Percentiles rank a stretch among this genome's conserved stretches.
Conservation (phyloP, 2,888 invertebrate species). For the Scaptomyza parva region DNA sequence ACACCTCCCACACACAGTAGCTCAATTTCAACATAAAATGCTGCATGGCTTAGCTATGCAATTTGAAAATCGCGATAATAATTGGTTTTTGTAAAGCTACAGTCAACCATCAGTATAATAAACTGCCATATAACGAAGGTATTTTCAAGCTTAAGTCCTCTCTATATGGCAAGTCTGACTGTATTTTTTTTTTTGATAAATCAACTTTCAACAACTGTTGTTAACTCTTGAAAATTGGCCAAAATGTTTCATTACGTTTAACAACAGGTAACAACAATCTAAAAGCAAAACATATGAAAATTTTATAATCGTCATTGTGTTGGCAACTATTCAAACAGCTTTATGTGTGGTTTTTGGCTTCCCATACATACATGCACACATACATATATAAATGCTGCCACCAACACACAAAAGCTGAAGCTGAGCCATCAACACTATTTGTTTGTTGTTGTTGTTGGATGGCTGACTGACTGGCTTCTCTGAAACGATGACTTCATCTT, state of each 20-base stretch:
- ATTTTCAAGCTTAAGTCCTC: no score
- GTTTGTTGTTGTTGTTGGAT: conserved; percentile 28
- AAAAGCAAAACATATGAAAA: no score
- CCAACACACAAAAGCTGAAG: conserved; percentile 26
- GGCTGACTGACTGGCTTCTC: conserved; percentile 14
- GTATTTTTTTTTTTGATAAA: no score
- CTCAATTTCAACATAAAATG: neutral
- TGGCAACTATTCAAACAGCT: conserved; percentile 28
- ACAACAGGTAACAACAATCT: no score
- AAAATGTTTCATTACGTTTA: no score
- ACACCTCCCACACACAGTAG: conserved; percentile 4
- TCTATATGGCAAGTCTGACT: no score
- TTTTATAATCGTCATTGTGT: no score
- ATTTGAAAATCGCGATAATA: neutral
- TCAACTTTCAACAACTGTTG: no score
- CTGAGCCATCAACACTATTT: conserved; percentile 39
- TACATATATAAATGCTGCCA: neutral
- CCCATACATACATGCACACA: neutral
- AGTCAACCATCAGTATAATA: no score
- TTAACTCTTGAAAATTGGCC: no score
- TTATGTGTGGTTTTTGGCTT: conserved; percentile 16
- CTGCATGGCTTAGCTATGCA: neutral
- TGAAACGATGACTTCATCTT: conserved; percentile 69
- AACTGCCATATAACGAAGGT: no score
- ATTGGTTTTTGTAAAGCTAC: neutral